phyloP scores from a whole-genome alignment of 2,113 vertebrate genomes.

The Phylloscopus trochilus region DNA sequence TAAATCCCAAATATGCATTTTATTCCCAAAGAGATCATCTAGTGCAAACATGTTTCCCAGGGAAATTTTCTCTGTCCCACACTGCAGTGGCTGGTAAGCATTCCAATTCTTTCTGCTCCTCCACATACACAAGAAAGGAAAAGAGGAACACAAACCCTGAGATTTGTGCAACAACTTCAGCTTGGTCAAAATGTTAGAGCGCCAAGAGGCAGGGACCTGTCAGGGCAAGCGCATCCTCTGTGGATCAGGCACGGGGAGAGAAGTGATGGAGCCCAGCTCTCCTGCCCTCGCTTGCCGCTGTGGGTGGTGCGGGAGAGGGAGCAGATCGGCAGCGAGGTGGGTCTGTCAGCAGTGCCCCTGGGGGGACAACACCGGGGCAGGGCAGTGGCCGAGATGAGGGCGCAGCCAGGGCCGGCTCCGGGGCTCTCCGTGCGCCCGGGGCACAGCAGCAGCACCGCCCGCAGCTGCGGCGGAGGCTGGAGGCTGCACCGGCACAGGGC shows the following conservation, averaged over 20 bases:
- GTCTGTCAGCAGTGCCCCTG: not conserved
- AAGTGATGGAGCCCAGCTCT: rapidly evolving
- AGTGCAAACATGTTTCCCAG: not conserved
- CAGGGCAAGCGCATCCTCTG: rapidly evolving
- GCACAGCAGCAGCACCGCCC: not conserved
- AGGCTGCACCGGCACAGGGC: not conserved
- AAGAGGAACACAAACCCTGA: not conserved
- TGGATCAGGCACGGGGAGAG: not conserved
- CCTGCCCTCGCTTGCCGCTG: not conserved
- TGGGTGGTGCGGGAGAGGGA: not conserved
- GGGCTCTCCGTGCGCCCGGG: too few species aligned
- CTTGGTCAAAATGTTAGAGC: not conserved
- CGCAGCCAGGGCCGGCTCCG: not conserved
- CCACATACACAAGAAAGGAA: not conserved
- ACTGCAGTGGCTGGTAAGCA: not conserved
- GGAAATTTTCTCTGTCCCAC: not conserved
- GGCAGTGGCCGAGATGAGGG: too few species aligned
- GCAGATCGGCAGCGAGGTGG: not conserved
- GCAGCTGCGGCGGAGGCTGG: not conserved
- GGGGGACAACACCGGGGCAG: rapidly evolving
- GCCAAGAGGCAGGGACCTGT: not conserved
- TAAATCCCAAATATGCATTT: not conserved
- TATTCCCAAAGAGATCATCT: not conserved
- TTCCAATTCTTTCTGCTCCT: not conserved
- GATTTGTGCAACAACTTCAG: not conserved